phyloP scores from a whole-genome alignment of 2,113 vertebrate genomes.

The Calyptomena viridis region DNA sequence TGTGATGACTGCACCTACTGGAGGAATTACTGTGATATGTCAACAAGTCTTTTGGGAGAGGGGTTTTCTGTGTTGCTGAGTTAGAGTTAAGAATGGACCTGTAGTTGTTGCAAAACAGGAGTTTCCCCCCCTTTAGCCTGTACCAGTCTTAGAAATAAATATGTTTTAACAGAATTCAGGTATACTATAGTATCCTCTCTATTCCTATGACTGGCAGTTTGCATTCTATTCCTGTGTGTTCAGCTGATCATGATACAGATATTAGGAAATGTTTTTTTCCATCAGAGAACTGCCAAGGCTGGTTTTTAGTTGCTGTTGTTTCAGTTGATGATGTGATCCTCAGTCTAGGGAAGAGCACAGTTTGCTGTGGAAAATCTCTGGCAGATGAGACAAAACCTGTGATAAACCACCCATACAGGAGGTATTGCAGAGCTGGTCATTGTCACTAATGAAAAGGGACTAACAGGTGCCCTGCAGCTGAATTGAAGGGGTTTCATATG shows the following conservation, averaged over 20 bases:
- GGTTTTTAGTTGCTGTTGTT: background rate
- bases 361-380: background rate
- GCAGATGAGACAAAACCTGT: background rate
- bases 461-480: background rate
- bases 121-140: background rate
- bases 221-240: background rate
- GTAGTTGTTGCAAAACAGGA: background rate
- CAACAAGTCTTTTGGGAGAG: background rate
- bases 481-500: background rate
- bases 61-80: background rate
- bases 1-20: background rate
- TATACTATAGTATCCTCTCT: background rate
- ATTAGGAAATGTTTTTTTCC: background rate
- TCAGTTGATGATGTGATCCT: background rate
- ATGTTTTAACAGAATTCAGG: background rate
- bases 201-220: background rate
- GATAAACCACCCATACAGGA: rapidly evolving
- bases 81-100: background rate
- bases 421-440: background rate
- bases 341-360: background rate
- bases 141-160: background rate
- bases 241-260: background rate
- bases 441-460: background rate
- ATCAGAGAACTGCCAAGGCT: background rate
- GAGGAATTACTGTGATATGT: background rate